Percentiles rank a stretch among this genome's conserved stretches.
Evolutionary conservation across 2,888 invertebrate species (phyloP).

Genomic region (Drosophila monieri): DNA sequence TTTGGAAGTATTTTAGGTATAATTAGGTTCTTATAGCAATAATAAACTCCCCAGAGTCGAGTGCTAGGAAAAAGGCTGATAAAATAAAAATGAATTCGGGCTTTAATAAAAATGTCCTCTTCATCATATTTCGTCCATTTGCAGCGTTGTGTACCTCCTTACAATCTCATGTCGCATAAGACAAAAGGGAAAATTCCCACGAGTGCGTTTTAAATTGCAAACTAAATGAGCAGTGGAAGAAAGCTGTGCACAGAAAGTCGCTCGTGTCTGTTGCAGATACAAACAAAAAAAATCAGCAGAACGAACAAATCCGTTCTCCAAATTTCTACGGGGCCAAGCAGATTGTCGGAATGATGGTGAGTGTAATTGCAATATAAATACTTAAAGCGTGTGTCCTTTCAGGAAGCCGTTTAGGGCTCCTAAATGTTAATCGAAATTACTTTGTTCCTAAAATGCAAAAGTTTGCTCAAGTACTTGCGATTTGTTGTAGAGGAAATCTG

Average conservation of each 20-base stretch:
- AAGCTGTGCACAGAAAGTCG: conserved; percentile 1
- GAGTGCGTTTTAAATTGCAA: conserved; percentile 38
- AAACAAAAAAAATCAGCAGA: conserved; percentile 5
- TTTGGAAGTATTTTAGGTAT: background rate
- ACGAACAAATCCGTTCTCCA: conserved; percentile 2
- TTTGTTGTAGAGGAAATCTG: conserved; percentile 26
- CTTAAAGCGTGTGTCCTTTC: conserved; percentile 33
- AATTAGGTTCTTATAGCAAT: background rate
- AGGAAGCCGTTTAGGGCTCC: conserved; percentile 54
- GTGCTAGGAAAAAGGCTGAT: background rate
- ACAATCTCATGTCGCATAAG: conserved; percentile 14
- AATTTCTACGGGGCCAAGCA: conserved; percentile 1
- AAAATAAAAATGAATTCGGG: background rate
- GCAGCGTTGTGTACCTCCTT: background rate
- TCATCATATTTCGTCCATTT: background rate
- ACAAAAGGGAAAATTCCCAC: conserved; percentile 20
- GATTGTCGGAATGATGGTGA: conserved; percentile 29
- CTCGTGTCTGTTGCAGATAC: conserved; percentile 9
- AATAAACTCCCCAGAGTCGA: background rate
- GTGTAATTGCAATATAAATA: conserved; percentile 61
- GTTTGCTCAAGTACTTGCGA: conserved; percentile 34
- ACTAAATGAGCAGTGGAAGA: conserved; percentile 26
- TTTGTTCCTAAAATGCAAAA: conserved; percentile 54
- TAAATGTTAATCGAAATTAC: conserved; percentile 54
- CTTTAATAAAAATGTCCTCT: background rate